A percentile compares a stretch with the other conserved stretches of the same genome.
phyloP scores from a whole-genome alignment of 2,888 invertebrate species.

The Apodemia mormo region DNA sequence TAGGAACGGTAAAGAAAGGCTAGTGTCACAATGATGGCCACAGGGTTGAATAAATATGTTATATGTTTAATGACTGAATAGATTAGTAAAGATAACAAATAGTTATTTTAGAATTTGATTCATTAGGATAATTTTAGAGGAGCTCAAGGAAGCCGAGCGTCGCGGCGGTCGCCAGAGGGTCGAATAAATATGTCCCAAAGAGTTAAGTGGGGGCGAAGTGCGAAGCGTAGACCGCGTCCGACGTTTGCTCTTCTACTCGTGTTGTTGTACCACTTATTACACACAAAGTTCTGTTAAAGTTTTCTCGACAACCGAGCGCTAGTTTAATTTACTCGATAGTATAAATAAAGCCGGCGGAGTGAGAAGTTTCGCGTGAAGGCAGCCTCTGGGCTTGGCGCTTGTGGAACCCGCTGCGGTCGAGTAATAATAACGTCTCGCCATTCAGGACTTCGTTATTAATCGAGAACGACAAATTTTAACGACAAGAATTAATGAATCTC shows the following conservation, averaged over 20 bases:
- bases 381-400: conserved; percentile 47
- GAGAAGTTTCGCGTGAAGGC: conserved; percentile 66
- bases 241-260: conserved; percentile 82
- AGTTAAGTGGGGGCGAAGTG: conserved; percentile 80
- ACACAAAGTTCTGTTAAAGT: conserved; percentile 81
- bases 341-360: conserved; percentile 81
- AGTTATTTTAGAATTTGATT: conserved; percentile 40
- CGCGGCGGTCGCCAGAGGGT: conserved; percentile 78
- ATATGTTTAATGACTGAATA: background rate
- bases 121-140: conserved; percentile 72
- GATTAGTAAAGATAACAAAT: background rate
- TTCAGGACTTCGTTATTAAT: conserved; percentile 81
- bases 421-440: conserved; percentile 77
- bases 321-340: conserved; percentile 83
- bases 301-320: conserved; percentile 78
- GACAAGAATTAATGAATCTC: conserved; percentile 83
- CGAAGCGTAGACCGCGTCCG: conserved; percentile 77
- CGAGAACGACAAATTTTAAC: conserved; percentile 83
- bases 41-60: conserved; percentile 82
- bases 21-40: conserved; percentile 69
- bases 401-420: conserved; percentile 63
- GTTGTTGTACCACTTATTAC: conserved; percentile 83
- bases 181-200: conserved; percentile 83
- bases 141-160: conserved; percentile 66
- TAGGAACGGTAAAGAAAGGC: conserved; percentile 73